Conservation (phyloP, 2,113 vertebrate species). For the Leucoraja erinaceus region DNA sequence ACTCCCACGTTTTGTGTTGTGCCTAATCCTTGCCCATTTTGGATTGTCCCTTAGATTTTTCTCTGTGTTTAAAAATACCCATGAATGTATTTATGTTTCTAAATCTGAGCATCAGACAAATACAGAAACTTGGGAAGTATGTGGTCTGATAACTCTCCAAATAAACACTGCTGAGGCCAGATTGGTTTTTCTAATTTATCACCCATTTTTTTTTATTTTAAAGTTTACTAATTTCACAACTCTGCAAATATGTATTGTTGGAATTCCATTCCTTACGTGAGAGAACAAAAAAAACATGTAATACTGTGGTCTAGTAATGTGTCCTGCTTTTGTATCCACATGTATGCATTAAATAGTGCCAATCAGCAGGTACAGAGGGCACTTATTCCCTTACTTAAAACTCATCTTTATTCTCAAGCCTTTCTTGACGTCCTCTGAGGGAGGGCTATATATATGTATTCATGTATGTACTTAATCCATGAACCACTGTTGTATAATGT, state of each 20-base stretch:
- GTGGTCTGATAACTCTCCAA: not conserved
- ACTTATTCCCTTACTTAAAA: conserved; percentile 21
- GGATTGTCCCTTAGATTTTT: not conserved
- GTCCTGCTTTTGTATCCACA: not conserved
- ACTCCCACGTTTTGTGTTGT: not conserved
- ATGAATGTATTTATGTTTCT: not conserved
- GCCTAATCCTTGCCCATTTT: not conserved
- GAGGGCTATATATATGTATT: too few relatives aligned
- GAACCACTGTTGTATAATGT: too few relatives aligned
- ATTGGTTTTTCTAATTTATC: not conserved
- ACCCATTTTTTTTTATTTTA: not conserved
- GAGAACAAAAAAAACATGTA: not conserved
- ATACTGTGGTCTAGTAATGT: not conserved
- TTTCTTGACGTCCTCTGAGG: too few relatives aligned
- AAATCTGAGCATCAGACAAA: not conserved
- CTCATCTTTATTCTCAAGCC: too few relatives aligned
- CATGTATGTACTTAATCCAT: too few relatives aligned
- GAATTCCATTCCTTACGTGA: not conserved
- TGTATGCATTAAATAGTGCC: not conserved
- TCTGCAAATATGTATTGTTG: not conserved
- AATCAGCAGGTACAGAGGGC: not conserved
- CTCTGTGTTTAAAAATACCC: not conserved
- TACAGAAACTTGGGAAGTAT: not conserved
- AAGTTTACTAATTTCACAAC: not conserved
- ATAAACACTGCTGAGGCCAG: not conserved